Conservation (phyloP, 2,113 vertebrate genomes). For the Pholis gunnellus region DNA sequence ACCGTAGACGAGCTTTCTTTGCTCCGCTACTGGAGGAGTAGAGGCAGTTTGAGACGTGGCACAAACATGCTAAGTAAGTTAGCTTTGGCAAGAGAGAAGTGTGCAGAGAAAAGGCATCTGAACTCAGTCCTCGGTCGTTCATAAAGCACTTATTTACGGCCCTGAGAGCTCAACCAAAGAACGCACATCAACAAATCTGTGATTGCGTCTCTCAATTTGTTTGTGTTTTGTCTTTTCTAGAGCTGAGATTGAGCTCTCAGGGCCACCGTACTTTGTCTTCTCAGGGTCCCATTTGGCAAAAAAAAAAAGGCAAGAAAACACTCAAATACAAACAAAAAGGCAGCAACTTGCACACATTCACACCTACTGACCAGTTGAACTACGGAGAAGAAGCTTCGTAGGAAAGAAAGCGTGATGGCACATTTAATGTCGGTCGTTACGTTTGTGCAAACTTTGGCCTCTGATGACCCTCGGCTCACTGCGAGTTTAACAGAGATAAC, state of each 20-base stretch:
- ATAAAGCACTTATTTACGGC: background rate
- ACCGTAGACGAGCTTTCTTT: background rate
- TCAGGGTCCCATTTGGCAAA: background rate
- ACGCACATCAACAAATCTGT: background rate
- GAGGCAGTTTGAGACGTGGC: background rate
- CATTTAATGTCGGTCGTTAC: background rate
- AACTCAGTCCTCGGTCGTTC: background rate
- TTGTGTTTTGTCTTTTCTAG: background rate
- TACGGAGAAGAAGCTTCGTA: background rate
- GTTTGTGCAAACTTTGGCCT: slow-evolving; percentile 28
- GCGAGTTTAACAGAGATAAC: background rate
- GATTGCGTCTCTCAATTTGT: background rate
- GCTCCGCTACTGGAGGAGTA: background rate
- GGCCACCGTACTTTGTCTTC: slow-evolving; percentile 3
- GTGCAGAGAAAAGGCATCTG: background rate
- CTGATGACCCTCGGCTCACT: background rate
- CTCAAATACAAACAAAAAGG: background rate
- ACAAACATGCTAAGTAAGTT: background rate
- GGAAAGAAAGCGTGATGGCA: slow-evolving; percentile 7
- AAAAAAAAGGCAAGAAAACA: slow-evolving; percentile 4
- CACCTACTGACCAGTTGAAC: background rate
- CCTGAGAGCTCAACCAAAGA: background rate
- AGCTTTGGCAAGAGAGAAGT: background rate
- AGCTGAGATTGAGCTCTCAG: background rate
- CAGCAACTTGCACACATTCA: slow-evolving; percentile 25